phyloP scores from a whole-genome alignment of 2,797 vertebrate genomes.

The Hydrophis major region DNA sequence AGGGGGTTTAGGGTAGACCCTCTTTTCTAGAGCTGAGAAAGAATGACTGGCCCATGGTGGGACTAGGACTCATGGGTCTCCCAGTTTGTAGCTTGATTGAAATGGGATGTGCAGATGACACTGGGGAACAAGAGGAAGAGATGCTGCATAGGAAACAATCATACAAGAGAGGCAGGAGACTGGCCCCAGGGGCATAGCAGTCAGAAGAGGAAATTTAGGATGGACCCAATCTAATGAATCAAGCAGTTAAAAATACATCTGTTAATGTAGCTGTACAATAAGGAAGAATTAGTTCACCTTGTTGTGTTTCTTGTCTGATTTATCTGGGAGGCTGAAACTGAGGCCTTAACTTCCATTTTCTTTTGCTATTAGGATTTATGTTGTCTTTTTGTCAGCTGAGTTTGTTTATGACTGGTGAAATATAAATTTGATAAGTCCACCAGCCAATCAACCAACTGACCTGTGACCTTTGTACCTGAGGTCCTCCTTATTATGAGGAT shows the following conservation, averaged over 20 bases:
- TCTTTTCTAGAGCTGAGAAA: background rate
- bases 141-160: background rate
- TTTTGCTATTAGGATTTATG: background rate
- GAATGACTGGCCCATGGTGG: background rate
- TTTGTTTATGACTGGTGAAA: background rate
- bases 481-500: background rate
- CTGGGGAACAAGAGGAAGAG: background rate
- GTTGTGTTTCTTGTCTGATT: background rate
- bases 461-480: background rate
- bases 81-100: background rate
- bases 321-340: background rate
- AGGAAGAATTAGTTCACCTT: background rate
- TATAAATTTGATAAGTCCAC: background rate
- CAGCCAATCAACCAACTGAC: background rate
- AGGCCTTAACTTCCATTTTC: background rate
- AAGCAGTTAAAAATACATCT: background rate
- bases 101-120: background rate
- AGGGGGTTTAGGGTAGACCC: background rate
- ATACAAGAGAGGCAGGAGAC: background rate
- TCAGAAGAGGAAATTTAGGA: background rate
- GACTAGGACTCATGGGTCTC: background rate
- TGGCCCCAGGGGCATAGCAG: background rate
- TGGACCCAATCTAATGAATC: background rate
- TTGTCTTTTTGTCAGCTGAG: background rate
- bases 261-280: background rate